A percentile compares a stretch with the other conserved stretches of the same genome.
Evolutionary conservation across 2,797 vertebrate species (phyloP).

Genomic region (Columba guinea): DNA sequence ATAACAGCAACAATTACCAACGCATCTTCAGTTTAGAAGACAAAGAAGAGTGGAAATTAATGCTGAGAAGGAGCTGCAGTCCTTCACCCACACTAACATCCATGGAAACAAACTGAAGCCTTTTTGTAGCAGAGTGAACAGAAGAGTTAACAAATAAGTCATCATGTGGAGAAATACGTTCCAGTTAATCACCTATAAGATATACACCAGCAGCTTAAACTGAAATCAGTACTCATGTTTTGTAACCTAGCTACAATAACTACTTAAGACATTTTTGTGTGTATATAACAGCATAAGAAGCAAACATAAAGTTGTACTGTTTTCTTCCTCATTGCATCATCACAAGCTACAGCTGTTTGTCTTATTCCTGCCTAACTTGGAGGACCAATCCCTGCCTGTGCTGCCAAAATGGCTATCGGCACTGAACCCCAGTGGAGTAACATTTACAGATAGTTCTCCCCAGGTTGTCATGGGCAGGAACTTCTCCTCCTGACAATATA

Average conservation of each 20-base stretch:
- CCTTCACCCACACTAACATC: background rate
- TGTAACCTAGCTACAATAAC: conserved; percentile 39
- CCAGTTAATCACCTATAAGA: conserved; percentile 10
- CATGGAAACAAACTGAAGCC: background rate
- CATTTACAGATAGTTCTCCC: background rate
- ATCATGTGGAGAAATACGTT: background rate
- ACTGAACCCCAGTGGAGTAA: background rate
- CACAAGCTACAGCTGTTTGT: background rate
- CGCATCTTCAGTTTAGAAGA: background rate
- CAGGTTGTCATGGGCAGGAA: background rate
- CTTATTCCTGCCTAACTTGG: background rate
- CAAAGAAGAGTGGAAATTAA: background rate
- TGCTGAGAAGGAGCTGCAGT: background rate
- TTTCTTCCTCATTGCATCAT: conserved; percentile 2
- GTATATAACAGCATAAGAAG: background rate
- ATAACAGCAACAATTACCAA: background rate
- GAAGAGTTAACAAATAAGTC: conserved; percentile 22
- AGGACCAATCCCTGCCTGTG: background rate
- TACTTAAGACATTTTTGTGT: conserved; percentile 29
- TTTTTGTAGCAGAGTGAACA: conserved; percentile 7
- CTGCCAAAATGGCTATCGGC: background rate
- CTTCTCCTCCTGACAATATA: background rate
- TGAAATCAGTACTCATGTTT: conserved; percentile 48
- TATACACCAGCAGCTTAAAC: conserved; percentile 36
- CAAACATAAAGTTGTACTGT: background rate